Evolutionary conservation across 2,888 invertebrate species (phyloP).

Genomic region (Oscheius onirici): DNA sequence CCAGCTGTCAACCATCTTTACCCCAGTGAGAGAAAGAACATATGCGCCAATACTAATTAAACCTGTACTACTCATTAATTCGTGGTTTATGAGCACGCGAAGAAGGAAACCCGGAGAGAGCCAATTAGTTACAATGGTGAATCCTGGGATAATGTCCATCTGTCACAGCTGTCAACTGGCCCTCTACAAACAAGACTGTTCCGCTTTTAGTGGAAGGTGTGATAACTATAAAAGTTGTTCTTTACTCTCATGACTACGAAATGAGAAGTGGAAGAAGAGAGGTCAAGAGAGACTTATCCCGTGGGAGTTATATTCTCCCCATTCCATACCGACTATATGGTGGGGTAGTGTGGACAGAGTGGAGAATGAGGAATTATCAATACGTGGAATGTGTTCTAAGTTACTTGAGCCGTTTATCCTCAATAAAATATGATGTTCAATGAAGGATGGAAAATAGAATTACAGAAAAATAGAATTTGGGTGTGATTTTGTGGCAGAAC

Average conservation of each 20-base stretch:
- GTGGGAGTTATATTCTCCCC: not conserved
- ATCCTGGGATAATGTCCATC: not conserved
- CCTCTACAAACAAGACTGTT: not conserved
- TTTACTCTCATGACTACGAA: not conserved
- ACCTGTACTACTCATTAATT: constrained; percentile 18
- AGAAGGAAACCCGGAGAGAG: not conserved
- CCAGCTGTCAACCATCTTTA: not conserved
- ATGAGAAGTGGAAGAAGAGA: not conserved
- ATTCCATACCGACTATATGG: too few relatives aligned
- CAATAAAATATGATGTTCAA: too few relatives aligned
- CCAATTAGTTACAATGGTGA: not conserved
- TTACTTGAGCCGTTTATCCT: too few relatives aligned
- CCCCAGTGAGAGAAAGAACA: not conserved
- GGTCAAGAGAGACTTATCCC: constrained; percentile 6
- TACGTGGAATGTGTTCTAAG: too few relatives aligned
- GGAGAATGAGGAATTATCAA: too few relatives aligned
- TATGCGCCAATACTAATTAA: constrained; percentile 6
- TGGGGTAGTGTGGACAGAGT: too few relatives aligned
- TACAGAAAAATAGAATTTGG: too few relatives aligned
- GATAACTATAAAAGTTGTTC: constrained; percentile 4
- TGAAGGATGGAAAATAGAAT: too few relatives aligned
- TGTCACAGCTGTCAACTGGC: constrained; percentile 6
- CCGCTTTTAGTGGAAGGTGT: constrained; percentile 5
- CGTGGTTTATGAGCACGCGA: constrained; percentile 13
- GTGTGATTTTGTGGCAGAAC: too few relatives aligned